These are phyloP conservation scores for Calcarius ornatus DNA, from an alignment of 2,113 vertebrate species.

Conservation along the genomic window DNA sequence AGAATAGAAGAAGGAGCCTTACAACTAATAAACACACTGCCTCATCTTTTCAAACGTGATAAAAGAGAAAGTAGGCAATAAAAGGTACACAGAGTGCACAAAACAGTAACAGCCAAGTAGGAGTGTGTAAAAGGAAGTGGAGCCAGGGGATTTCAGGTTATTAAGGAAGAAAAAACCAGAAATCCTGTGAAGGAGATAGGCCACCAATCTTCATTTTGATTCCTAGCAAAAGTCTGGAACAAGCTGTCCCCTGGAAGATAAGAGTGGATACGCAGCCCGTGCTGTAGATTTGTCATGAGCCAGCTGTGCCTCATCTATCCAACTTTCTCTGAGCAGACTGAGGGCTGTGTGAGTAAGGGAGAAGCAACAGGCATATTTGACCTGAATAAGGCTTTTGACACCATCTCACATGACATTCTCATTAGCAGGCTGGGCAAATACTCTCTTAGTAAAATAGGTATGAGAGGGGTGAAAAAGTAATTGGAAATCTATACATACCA, in stretches of 20 bases:
- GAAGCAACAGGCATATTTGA: not conserved
- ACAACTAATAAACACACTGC: not conserved
- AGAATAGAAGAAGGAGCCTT: not conserved
- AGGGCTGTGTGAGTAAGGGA: not conserved
- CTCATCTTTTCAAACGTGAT: not conserved
- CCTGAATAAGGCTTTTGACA: conserved; percentile 21
- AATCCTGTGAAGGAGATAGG: not conserved
- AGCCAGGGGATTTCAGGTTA: not conserved
- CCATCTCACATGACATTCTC: not conserved
- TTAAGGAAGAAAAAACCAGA: not conserved
- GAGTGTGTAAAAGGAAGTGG: not conserved
- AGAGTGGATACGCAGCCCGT: not conserved
- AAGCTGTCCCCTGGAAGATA: not conserved
- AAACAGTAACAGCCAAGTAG: not conserved
- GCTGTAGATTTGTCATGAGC: not conserved
- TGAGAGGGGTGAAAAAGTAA: conserved; percentile 18
- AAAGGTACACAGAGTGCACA: not conserved
- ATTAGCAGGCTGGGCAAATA: not conserved
- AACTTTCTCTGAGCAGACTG: not conserved
- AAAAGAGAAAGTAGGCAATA: not conserved
- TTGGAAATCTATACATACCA: conserved; percentile 49
- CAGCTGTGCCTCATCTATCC: not conserved
- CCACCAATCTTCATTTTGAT: not conserved
- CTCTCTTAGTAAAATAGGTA: not conserved
- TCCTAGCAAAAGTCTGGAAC: not conserved